These are phyloP conservation scores for Tipula lateralis DNA, from an alignment of 2,888 invertebrate genomes.

Conservation along the genomic window DNA sequence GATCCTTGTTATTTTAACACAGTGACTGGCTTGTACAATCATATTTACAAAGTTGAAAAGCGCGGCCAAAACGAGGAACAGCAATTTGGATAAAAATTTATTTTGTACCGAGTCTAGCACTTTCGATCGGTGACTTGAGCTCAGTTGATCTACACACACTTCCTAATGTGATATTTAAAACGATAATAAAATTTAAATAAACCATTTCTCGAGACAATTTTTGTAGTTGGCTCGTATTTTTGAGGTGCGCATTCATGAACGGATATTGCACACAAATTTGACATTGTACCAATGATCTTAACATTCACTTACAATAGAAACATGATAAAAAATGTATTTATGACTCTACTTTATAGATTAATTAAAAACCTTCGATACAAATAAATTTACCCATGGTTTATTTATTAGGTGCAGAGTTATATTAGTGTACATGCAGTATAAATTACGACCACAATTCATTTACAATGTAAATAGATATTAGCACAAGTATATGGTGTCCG, in stretches of 20 bases:
- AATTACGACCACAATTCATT: no score
- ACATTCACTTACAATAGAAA: slow-evolving; percentile 9
- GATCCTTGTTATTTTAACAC: not conserved
- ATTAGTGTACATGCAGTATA: no score
- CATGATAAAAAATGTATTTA: not conserved
- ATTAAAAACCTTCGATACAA: not conserved
- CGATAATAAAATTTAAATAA: not conserved
- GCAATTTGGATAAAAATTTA: no score
- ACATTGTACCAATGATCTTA: slow-evolving; percentile 24
- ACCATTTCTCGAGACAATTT: not conserved
- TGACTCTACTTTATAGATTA: not conserved
- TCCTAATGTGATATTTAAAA: not conserved
- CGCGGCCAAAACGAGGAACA: no score
- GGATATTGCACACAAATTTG: not conserved
- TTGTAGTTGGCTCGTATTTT: not conserved
- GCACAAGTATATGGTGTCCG: no score
- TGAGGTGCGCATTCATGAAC: not conserved
- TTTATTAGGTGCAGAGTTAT: no score
- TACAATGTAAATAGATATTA: no score
- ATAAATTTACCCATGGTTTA: not conserved
- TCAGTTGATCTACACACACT: not conserved
- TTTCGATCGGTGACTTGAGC: not conserved
- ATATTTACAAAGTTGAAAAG: no score
- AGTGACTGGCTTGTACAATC: not conserved
- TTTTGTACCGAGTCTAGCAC: no score